Percentiles rank a stretch among this genome's conserved stretches.
phyloP scores from a whole-genome alignment of 2,888 invertebrate species.

The Hypolimnas misippus region DNA sequence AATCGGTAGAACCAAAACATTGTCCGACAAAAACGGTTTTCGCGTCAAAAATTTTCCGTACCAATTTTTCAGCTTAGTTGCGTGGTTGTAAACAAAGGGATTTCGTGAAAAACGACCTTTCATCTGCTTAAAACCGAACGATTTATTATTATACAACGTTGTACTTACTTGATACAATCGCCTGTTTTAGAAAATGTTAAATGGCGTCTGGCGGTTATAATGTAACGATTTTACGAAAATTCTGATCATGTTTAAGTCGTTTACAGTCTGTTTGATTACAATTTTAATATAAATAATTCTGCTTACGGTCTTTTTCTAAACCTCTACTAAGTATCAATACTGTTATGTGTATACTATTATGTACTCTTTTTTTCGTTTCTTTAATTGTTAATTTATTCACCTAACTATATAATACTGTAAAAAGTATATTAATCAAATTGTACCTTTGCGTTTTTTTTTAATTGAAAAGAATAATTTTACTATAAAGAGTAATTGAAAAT shows the following conservation, averaged over 20 bases:
- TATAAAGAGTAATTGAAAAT: too few relatives aligned
- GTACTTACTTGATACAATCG: slow-evolving; percentile 31
- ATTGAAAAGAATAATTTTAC: too few relatives aligned
- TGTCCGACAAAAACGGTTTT: slow-evolving; percentile 35
- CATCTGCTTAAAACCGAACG: slow-evolving; percentile 47
- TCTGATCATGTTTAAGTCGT: slow-evolving; percentile 4
- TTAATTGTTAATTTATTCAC: too few relatives aligned
- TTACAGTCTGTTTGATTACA: not conserved
- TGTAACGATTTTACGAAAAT: slow-evolving; percentile 17
- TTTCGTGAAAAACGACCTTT: slow-evolving; percentile 48
- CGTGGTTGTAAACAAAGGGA: slow-evolving; percentile 47
- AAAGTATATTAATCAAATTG: too few relatives aligned
- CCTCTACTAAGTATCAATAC: not conserved
- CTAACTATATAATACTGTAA: too few relatives aligned
- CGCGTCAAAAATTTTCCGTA: slow-evolving; percentile 41
- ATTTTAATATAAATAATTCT: not conserved
- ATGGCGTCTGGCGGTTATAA: slow-evolving; percentile 20
- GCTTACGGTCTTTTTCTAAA: not conserved
- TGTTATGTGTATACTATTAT: not conserved
- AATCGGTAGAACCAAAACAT: slow-evolving; percentile 25
- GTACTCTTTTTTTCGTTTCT: not conserved
- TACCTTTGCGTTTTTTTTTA: not conserved
- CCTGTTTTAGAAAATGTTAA: slow-evolving; percentile 27
- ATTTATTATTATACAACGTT: slow-evolving; percentile 44
- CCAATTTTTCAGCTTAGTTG: slow-evolving; percentile 46